Conservation (phyloP, 1,140 invertebrate genomes). For the Drosophila pseudoobscura region DNA sequence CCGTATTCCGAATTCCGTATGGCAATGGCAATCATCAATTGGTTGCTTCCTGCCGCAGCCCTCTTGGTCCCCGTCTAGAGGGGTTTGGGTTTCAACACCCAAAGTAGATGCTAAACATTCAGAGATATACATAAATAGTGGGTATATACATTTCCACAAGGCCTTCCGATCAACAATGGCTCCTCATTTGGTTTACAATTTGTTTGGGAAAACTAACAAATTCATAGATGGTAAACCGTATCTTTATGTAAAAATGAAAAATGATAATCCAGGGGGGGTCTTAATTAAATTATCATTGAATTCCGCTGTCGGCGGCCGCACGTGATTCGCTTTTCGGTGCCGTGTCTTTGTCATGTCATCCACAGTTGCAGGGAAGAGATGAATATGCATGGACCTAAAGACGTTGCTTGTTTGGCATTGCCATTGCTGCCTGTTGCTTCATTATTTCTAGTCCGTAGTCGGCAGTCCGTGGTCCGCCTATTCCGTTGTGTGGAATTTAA, state of each 20-base stretch:
- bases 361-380: too few relatives aligned
- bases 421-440: constrained; percentile 52
- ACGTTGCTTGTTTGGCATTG: constrained; percentile 31
- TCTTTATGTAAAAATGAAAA: constrained; percentile 64
- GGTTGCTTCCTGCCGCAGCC: constrained; percentile 55
- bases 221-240: constrained; percentile 57
- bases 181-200: constrained; percentile 56
- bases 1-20: constrained; percentile 10
- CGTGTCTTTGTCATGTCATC: too few relatives aligned
- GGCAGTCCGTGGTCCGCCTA: background rate
- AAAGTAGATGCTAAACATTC: constrained; percentile 49
- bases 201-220: constrained; percentile 35
- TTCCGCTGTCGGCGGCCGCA: constrained; percentile 45
- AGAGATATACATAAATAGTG: constrained; percentile 24
- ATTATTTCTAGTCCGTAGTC: constrained; percentile 34
- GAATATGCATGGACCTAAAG: constrained; percentile 61
- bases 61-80: background rate
- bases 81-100: constrained; percentile 23
- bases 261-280: constrained; percentile 40
- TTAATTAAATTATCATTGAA: constrained; percentile 71
- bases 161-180: constrained; percentile 61
- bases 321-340: constrained; percentile 63
- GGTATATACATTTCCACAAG: constrained; percentile 42
- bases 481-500: constrained; percentile 69
- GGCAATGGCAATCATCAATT: constrained; percentile 49